Evolutionary conservation across 2,113 vertebrate genomes (phyloP), one percentile per base, ranked within the genome.

Genomic region (Mastomys natalensis): DNA sequence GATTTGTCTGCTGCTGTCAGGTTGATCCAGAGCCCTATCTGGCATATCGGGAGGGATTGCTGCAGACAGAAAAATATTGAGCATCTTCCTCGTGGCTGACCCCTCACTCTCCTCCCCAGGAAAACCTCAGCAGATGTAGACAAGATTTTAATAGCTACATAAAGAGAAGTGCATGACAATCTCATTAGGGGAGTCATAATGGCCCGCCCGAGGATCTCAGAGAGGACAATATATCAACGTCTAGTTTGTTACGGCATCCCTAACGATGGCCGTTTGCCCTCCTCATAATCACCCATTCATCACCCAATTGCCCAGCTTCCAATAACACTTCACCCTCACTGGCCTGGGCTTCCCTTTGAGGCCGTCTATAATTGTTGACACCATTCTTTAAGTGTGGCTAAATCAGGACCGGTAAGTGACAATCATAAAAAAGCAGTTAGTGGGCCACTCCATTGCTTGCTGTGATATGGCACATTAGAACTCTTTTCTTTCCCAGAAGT

Each of bases 381-480:
- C 98, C 98, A 98, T 98, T 99, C 98, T 99, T 98, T 97, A 98
- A 97, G 97, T 95, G 98, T 86, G 98, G 98, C 99, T 98, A 98
- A 98, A 98, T 98, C 22, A 40, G 95, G 98, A 98, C 97, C 98
- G 94, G 98, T 98, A 98, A 98, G 99, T 98, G 97, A 98, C 98
- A 98, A 98, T 99, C 98, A 99, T 99, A 98, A 98, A 99, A 98
- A 98, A 97, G 98, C 98, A 98, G 98, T 99, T 99, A 99, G 99
- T 98, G 98, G 98, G 99, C 98, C 98, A 97, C 98, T 97, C 98
- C 97, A 98, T 98, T 98, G 99, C 98, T 98, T 96, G 97, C 98
- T 98, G 95, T 97, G 99, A 98, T 99, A 99, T 95, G 99, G 99
- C 97, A 92, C 97, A 98, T 99, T 99, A 99, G 97, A 94, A 98